Conservation (phyloP, 1,140 invertebrate genomes). For the Zaprionus taronus region DNA sequence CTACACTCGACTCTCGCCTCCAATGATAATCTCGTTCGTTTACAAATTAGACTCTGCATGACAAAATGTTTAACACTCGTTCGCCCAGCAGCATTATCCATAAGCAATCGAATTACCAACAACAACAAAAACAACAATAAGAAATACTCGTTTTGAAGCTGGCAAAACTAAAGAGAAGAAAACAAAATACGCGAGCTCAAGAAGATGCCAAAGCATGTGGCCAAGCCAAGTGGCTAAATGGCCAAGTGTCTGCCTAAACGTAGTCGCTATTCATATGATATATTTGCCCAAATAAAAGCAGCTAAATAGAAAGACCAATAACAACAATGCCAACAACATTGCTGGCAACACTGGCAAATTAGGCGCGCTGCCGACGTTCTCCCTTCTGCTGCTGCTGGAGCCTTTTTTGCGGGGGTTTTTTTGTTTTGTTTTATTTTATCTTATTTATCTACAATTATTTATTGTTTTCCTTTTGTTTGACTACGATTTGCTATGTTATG, state of each 20-base stretch:
- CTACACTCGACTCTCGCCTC: neutral
- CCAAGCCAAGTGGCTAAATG: conserved; percentile 15
- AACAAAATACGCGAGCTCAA: conserved; percentile 22
- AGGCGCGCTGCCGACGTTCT: conserved; percentile 30
- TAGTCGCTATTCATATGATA: conserved; percentile 38
- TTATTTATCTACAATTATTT: conserved; percentile 42
- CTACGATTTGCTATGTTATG: conserved; percentile 66
- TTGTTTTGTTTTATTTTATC: conserved; percentile 34
- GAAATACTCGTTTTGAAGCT: conserved; percentile 32
- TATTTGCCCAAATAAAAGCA: conserved; percentile 61
- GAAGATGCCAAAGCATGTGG: conserved; percentile 17
- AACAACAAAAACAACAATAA: neutral
- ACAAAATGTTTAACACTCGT: conserved; percentile 77
- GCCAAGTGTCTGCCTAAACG: conserved; percentile 25
- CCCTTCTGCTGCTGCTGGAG: neutral
- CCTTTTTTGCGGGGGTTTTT: conserved; percentile 8
- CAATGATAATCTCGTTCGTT: conserved; percentile 68
- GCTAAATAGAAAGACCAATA: conserved; percentile 72
- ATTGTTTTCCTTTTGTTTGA: conserved; percentile 45
- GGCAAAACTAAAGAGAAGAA: conserved; percentile 12
- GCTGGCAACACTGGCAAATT: conserved; percentile 25
- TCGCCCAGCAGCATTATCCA: conserved; percentile 23
- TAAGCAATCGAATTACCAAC: conserved; percentile 22
- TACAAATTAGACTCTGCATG: conserved; percentile 76
- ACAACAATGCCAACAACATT: conserved; percentile 37